Conservation (phyloP, 2,888 invertebrate species). For the Conops quadrifasciatus region DNA sequence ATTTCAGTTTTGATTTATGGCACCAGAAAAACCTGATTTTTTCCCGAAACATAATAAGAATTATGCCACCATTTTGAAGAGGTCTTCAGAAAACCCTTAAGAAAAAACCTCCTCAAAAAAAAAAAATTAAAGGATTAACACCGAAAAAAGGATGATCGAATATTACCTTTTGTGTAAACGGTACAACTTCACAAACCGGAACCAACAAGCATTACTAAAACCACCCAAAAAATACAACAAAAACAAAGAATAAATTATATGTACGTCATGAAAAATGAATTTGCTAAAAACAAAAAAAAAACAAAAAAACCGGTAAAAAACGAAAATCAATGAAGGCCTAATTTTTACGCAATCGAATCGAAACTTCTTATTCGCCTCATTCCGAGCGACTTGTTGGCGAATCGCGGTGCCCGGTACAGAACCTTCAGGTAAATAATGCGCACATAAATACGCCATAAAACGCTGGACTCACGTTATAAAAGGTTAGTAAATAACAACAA, state of each 20-base stretch:
- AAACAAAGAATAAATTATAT: no score
- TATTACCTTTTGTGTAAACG: no score
- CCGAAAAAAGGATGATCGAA: no score
- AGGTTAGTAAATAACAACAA: conserved; percentile 21
- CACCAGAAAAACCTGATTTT: conserved; percentile 32
- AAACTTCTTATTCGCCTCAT: no score
- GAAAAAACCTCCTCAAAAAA: not conserved
- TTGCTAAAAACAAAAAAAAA: not conserved
- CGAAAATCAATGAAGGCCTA: not conserved
- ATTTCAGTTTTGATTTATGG: conserved; percentile 20
- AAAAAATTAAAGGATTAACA: not conserved
- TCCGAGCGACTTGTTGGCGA: no score
- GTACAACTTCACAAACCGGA: no score
- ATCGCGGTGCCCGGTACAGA: no score
- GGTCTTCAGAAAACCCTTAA: not conserved
- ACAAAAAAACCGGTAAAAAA: not conserved
- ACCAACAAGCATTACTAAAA: no score
- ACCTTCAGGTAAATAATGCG: conserved; percentile 9
- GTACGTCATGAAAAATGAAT: not conserved
- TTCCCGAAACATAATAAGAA: not conserved
- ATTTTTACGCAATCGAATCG: not conserved
- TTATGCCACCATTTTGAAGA: not conserved
- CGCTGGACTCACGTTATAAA: conserved; percentile 16
- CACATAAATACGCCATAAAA: conserved; percentile 18
- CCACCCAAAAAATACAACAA: no score